Conservation (phyloP, 1,140 invertebrate species). For the Drosophila kepulauana region DNA sequence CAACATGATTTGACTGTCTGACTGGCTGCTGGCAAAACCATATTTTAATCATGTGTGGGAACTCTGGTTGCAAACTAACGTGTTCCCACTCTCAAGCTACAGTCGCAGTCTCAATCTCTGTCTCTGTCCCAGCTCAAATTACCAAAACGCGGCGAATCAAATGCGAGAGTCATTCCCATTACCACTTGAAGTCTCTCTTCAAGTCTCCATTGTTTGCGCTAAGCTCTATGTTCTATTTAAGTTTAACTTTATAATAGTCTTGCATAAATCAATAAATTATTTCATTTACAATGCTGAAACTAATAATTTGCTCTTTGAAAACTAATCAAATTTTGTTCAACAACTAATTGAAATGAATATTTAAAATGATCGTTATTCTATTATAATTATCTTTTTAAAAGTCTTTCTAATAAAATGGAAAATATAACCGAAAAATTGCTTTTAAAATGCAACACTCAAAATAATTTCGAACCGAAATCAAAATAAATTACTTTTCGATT, state of each 20-base stretch:
- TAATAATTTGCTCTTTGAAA: background rate
- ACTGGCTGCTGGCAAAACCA: slow-evolving; percentile 17
- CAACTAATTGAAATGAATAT: background rate
- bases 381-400: too few species aligned
- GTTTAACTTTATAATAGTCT: background rate
- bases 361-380: too few species aligned
- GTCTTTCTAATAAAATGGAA: too few species aligned
- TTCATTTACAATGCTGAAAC: background rate
- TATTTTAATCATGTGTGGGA: slow-evolving; percentile 72
- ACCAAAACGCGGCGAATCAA: slow-evolving; percentile 41
- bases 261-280: slow-evolving; percentile 23
- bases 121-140: slow-evolving; percentile 32
- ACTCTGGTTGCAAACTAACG: slow-evolving; percentile 42
- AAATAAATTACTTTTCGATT: too few species aligned
- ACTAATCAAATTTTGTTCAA: background rate
- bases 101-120: background rate
- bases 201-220: slow-evolving; percentile 24
- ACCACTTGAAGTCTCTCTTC: background rate
- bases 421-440: too few species aligned
- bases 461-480: too few species aligned
- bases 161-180: slow-evolving; percentile 32
- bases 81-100: slow-evolving; percentile 33
- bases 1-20: slow-evolving; percentile 54
- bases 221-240: background rate
- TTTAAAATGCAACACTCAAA: too few species aligned